These are phyloP conservation scores for Bunonema sp. DNA, from an alignment of 2,888 invertebrate genomes.

Conservation along the genomic window DNA sequence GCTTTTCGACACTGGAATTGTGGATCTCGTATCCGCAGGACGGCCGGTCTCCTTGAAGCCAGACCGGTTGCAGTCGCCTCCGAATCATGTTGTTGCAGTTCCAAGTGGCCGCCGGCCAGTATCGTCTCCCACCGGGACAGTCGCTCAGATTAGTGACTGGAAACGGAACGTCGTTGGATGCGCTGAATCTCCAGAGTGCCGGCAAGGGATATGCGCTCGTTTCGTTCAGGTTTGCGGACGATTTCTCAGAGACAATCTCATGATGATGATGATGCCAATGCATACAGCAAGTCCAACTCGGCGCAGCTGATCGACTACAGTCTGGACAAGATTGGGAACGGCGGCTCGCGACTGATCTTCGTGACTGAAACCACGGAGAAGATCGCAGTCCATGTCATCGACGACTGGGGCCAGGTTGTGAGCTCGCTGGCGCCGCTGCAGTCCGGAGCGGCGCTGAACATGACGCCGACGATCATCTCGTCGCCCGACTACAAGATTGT, in stretches of 20 bases:
- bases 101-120: too few relatives aligned
- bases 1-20: too few relatives aligned
- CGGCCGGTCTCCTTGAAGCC: too few relatives aligned
- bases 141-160: too few relatives aligned
- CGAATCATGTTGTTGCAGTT: too few relatives aligned
- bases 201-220: conserved; percentile 24
- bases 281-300: conserved; percentile 1
- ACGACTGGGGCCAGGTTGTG: conserved; percentile 5
- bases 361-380: conserved; percentile 7
- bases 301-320: conserved; percentile 12
- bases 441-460: not conserved
- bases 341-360: conserved; percentile 15
- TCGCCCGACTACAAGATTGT: conserved; percentile 8
- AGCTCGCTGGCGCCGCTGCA: too few relatives aligned
- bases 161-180: too few relatives aligned
- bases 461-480: conserved; percentile 6
- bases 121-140: too few relatives aligned
- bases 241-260: too few relatives aligned
- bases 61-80: too few relatives aligned
- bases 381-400: conserved; percentile 12
- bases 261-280: too few relatives aligned
- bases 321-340: conserved; percentile 28
- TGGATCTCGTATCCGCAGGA: too few relatives aligned
- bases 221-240: conserved; percentile 11
- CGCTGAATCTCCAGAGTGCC: conserved; percentile 1